Percentiles rank a stretch among this genome's conserved stretches.
phyloP scores from a whole-genome alignment of 1,140 invertebrate species.

The Zaprionus vittiger region DNA sequence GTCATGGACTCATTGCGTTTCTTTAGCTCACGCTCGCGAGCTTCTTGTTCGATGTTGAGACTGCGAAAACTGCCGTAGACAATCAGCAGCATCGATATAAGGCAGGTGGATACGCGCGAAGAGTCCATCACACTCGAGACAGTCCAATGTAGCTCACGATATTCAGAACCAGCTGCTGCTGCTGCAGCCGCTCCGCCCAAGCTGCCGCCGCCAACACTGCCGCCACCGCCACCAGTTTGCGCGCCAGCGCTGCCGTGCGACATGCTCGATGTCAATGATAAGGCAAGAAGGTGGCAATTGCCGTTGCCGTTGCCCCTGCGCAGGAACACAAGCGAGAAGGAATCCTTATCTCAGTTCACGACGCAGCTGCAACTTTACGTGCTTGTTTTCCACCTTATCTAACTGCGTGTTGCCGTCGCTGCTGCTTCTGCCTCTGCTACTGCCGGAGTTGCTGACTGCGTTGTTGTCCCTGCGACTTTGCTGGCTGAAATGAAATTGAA shows the following conservation, averaged over 20 bases:
- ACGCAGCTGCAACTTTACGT: neutral
- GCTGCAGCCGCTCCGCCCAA: slow-evolving; percentile 60
- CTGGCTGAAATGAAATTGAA: slow-evolving; percentile 62
- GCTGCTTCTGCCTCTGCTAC: slow-evolving; percentile 1
- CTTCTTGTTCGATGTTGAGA: slow-evolving; percentile 97
- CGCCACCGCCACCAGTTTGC: slow-evolving; percentile 55
- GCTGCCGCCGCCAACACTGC: slow-evolving; percentile 57
- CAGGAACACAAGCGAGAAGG: neutral
- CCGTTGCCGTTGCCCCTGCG: slow-evolving; percentile 21
- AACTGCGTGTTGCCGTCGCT: neutral
- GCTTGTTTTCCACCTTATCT: neutral
- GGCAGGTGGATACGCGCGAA: slow-evolving; percentile 95
- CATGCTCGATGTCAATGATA: slow-evolving; percentile 59
- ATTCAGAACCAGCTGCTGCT: slow-evolving; percentile 64
- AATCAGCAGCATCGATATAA: slow-evolving; percentile 98
- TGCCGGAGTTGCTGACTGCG: slow-evolving; percentile 21
- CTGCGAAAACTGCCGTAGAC: slow-evolving; percentile 98
- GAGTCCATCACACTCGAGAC: slow-evolving; percentile 97
- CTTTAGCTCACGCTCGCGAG: slow-evolving; percentile 93
- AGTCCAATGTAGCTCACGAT: slow-evolving; percentile 90
- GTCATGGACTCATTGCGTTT: slow-evolving; percentile 86
- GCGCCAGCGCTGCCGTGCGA: slow-evolving; percentile 76
- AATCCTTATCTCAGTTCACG: neutral
- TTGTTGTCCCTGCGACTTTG: slow-evolving; percentile 44
- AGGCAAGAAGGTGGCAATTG: slow-evolving; percentile 28